Evolutionary conservation across 1,140 invertebrate species (phyloP).

Genomic region (Polypedilum vanderplanki): DNA sequence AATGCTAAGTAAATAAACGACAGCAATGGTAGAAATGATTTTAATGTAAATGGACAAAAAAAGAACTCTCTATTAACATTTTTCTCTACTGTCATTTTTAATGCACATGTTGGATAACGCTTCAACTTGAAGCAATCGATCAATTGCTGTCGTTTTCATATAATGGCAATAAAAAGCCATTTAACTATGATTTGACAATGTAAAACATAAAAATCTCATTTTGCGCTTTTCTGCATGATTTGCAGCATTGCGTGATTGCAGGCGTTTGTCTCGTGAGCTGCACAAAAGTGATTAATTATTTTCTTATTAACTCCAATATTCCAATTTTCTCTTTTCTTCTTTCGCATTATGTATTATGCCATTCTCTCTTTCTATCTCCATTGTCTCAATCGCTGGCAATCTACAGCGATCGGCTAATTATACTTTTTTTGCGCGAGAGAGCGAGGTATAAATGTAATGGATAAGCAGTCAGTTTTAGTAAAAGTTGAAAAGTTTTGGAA

Average conservation of each 20-base stretch:
- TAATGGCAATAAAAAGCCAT: constrained; percentile 5
- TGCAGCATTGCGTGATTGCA: constrained; percentile 21
- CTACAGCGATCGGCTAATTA: not conserved
- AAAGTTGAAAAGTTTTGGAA: not conserved
- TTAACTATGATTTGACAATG: constrained; percentile 8
- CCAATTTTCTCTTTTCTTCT: constrained; percentile 21
- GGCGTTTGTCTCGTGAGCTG: constrained; percentile 9
- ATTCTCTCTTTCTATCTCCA: not conserved
- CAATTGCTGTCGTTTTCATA: not conserved
- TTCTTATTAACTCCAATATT: constrained; percentile 22
- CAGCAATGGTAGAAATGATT: too few relatives aligned
- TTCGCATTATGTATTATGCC: not conserved
- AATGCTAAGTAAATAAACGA: not conserved
- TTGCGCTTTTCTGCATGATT: constrained; percentile 23
- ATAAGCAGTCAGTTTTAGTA: not conserved
- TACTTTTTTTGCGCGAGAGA: not conserved
- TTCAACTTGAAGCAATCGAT: not conserved
- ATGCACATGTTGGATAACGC: not conserved
- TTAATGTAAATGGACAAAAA: too few relatives aligned
- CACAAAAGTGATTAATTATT: constrained; percentile 27
- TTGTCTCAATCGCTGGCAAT: not conserved
- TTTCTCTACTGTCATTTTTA: not conserved
- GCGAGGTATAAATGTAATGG: not conserved
- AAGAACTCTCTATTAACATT: too few relatives aligned
- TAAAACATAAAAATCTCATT: constrained; percentile 19